Evolutionary conservation across 2,888 invertebrate genomes (phyloP).

Genomic region (Loripinus fragilis): DNA sequence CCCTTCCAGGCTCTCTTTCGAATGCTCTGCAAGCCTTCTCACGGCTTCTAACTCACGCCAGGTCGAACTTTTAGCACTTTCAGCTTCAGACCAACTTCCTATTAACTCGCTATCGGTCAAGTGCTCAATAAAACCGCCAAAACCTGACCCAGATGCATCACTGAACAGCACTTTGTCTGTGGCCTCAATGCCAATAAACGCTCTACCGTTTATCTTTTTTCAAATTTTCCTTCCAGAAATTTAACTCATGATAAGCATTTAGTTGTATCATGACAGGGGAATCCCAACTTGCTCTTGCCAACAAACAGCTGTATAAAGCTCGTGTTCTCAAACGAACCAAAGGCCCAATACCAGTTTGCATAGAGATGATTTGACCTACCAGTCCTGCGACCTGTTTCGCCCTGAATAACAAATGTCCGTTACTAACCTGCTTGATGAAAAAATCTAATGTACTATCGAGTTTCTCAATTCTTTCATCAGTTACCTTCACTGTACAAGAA

Average conservation of each 20-base stretch:
- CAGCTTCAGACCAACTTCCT: not conserved
- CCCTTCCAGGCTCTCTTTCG: not conserved
- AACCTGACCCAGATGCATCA: not conserved
- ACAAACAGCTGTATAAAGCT: constrained; percentile 11
- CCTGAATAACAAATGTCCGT: not conserved
- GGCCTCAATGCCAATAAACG: not conserved
- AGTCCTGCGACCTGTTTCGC: not conserved
- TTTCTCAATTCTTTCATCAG: not conserved
- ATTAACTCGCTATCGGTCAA: not conserved
- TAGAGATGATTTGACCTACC: not conserved
- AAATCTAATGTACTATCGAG: not conserved
- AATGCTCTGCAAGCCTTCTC: not conserved
- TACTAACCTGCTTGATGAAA: not conserved
- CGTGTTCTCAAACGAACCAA: constrained; percentile 27
- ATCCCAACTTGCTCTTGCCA: not conserved
- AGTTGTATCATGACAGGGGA: not conserved
- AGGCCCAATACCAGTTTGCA: no score
- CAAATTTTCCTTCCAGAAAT: not conserved
- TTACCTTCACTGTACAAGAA: not conserved
- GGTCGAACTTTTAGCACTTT: not conserved
- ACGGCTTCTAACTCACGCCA: constrained; percentile 14
- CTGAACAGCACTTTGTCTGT: not conserved
- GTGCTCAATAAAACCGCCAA: not conserved
- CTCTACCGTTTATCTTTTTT: not conserved
- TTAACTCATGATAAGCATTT: not conserved